These are phyloP conservation scores for Oreochromis aureus DNA, from an alignment of 2,113 vertebrate genomes.

Conservation along the genomic window DNA sequence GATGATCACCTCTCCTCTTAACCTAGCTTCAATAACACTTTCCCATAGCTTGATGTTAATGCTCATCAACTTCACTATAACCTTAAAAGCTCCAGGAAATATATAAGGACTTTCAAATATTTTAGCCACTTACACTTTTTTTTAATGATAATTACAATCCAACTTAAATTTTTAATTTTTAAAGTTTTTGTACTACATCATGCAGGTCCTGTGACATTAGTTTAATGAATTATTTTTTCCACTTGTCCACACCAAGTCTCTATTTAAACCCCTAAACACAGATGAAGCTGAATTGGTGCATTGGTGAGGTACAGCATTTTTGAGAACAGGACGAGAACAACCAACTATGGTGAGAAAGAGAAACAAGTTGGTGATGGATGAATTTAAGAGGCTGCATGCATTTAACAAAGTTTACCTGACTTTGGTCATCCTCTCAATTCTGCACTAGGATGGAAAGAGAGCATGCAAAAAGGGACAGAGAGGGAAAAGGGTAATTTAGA, in stretches of 20 bases:
- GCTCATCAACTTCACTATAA: background rate
- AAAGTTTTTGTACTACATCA: background rate
- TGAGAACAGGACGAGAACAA: background rate
- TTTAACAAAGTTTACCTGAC: constrained; percentile 82
- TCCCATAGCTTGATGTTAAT: background rate
- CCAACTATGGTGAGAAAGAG: background rate
- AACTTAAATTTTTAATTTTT: background rate
- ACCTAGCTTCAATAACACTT: background rate
- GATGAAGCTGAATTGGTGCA: background rate
- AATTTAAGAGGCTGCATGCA: constrained; percentile 12
- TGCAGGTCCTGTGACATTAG: background rate
- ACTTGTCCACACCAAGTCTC: background rate
- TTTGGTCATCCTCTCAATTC: constrained; percentile 88
- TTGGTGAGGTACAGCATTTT: background rate
- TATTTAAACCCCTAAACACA: background rate
- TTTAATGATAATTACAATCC: background rate
- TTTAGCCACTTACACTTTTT: background rate
- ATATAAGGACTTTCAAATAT: background rate
- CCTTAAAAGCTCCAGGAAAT: background rate
- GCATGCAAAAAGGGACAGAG: constrained; percentile 72
- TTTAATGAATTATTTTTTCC: background rate
- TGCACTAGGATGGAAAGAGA: constrained; percentile 85
- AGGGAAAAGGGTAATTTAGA: constrained; percentile 70
- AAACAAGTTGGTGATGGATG: background rate
- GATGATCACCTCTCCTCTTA: background rate